Conservation (phyloP, 2,113 vertebrate genomes). For the Channa argus region DNA sequence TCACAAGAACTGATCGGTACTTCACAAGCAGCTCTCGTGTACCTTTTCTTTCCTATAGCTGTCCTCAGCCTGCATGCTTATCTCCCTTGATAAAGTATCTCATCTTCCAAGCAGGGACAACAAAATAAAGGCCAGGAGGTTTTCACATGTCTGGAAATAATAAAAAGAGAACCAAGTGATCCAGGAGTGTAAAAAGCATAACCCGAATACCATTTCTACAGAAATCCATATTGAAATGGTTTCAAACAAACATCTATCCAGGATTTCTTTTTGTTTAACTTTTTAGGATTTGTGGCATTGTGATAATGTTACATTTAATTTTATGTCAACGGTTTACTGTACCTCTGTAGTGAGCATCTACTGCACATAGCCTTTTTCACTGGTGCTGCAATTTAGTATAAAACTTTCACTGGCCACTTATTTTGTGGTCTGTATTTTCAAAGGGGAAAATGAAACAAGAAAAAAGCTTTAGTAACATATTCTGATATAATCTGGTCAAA, state of each 20-base stretch:
- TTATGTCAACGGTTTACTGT: not conserved
- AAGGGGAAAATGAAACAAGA: too few relatives aligned
- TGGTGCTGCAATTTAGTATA: not conserved
- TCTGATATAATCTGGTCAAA: too few relatives aligned
- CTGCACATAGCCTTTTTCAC: conserved; percentile 22
- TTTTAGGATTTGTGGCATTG: too few relatives aligned
- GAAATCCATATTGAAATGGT: too few relatives aligned
- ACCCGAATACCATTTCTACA: too few relatives aligned
- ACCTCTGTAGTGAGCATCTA: not conserved
- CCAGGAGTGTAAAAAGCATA: too few relatives aligned
- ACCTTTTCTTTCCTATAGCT: conserved; percentile 50
- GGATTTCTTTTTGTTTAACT: too few relatives aligned
- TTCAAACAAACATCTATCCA: too few relatives aligned
- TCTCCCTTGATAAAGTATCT: conserved; percentile 64
- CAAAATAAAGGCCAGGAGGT: conserved; percentile 3
- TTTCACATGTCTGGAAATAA: conserved; percentile 44
- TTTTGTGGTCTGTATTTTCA: too few relatives aligned
- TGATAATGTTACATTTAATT: not conserved
- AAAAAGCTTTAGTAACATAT: too few relatives aligned
- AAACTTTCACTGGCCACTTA: too few relatives aligned
- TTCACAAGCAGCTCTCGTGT: conserved; percentile 44
- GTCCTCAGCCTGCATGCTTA: conserved; percentile 59
- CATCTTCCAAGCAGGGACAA: conserved; percentile 37
- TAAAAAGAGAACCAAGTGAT: too few relatives aligned
- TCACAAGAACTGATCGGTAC: conserved; percentile 60